Evolutionary conservation across 2,797 vertebrate genomes (phyloP), one percentile per base, ranked within the genome.

Genomic region (Brachyrhaphis roseni): DNA sequence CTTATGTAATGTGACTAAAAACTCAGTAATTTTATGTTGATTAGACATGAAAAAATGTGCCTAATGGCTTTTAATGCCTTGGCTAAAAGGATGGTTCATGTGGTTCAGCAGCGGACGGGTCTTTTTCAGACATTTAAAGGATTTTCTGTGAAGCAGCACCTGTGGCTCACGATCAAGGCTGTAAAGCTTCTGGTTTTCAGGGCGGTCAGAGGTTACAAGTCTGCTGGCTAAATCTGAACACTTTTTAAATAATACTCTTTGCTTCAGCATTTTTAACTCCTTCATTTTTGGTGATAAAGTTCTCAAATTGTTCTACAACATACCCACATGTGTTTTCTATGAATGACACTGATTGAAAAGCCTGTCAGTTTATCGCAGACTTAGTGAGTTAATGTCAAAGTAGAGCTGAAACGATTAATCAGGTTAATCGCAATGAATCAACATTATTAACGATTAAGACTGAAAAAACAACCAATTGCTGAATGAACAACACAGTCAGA

Each of bases 1-100:
- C 68, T 77, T 68, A 77, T 78, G 81, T 85, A 83, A 90, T 77
- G 79, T 80, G 75, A 51, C 72, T 84, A 62, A 88, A 72, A 87
- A 80, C 55, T 16, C 68, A 36, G 5, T 73, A 77, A 78, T 86
- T 86, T 87, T 7, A 83, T 83, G 83, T 76, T 87, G 76, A 89
- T 87, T 86, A 46, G 57, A 81, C 46, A 53, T 79, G 72, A 72
- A 77, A 92, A 16, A 82, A 79, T 41, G 78, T 3, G 72, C 73
- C 46, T 79, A 76, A 90, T 57, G 80, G 62, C 81, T 74, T n/a
- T 49, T 64, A 86, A 85, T 57, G 74, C 13, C 13, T 72, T 0
- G 39, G 76, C 72, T 83, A 20, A 75, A 77, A 53, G 49, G 57
- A 31, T 8, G 62, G 74, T 66, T 86, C 77, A 46, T 46, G 4